Evolutionary conservation across 35 echinoderm and acorn worm species (phyloP), one percentile per base, ranked within the genome.

Genomic region (Chiridota heheva): DNA sequence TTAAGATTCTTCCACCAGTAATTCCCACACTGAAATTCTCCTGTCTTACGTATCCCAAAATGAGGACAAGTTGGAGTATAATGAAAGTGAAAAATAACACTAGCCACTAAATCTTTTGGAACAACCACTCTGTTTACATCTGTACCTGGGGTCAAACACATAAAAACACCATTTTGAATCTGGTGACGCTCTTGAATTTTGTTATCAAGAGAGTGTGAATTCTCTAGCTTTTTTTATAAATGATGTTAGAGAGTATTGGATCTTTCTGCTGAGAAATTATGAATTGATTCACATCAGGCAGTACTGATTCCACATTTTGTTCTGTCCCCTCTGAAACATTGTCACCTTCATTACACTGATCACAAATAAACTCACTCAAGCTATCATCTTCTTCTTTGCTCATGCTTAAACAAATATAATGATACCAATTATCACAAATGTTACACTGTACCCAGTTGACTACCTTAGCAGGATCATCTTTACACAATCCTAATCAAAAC

Each of bases 241-340:
- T 45, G 44, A 76, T 55, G 7, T 20, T 28, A 16, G 43, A 16
- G 28, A 55, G 36, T 18, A 16, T 55, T 29, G 42, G 42, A 76
- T 76, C 47, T 16, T 57, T 29, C 2, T 10, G 27, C 29, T 76
- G 72, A 24, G 45, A 10, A 17, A 25, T 2, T 16, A 76, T 76
- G 27, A 76, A 49, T 35, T 76, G 72, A 32, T 76, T 57, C 10
- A 76, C 6, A 57, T 76, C 72, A 32, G 47, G 46, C 46, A 57
- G 32, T 24, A 76, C 33, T 32, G 4, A 18, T 67, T 12, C 12
- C 68, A 71, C 7, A 34, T 18, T 16, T 16, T 18, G 15, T 40
- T 10, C 35, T 15, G 5, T 70, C 4, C 34, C 42, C 7, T 12
- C 42, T 6, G 26, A 4, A 29, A 22, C 41, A 16, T 70, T 4